phyloP scores from a whole-genome alignment of 2,888 invertebrate genomes.

The Venusia cambrica region DNA sequence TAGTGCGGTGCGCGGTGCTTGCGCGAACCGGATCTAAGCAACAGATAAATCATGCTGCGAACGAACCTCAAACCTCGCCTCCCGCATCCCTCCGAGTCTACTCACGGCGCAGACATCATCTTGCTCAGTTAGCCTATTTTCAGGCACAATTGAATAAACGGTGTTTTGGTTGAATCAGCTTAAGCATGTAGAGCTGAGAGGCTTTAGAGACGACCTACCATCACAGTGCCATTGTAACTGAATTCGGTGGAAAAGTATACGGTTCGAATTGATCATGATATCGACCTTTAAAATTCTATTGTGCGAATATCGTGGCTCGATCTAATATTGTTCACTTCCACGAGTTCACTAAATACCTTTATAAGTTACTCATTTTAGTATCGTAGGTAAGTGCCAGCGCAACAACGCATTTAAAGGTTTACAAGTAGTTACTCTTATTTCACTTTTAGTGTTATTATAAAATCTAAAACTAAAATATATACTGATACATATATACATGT shows the following conservation, averaged over 20 bases:
- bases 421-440: too few relatives aligned
- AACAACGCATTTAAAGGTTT: too few relatives aligned
- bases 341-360: constrained; percentile 13
- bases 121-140: constrained; percentile 30
- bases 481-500: too few relatives aligned
- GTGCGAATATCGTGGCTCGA: constrained; percentile 20
- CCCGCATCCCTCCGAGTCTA: constrained; percentile 25
- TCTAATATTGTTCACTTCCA: constrained; percentile 19
- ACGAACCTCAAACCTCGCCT: constrained; percentile 41
- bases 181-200: constrained; percentile 17
- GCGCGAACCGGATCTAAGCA: constrained; percentile 71
- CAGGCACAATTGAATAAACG: constrained; percentile 30
- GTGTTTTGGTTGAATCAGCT: constrained; percentile 28
- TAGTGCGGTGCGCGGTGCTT: constrained; percentile 41
- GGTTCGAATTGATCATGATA: constrained; percentile 16
- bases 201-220: constrained; percentile 17
- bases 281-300: constrained; percentile 19
- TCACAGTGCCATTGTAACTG: constrained; percentile 10
- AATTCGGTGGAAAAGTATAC: constrained; percentile 12
- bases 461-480: too few relatives aligned
- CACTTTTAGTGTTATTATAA: too few relatives aligned
- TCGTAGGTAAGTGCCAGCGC: not conserved
- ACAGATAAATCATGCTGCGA: constrained; percentile 65
- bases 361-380: not conserved
- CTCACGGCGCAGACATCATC: constrained; percentile 30